Conservation (phyloP, 2,113 vertebrate species). For the Saguinus midas region DNA sequence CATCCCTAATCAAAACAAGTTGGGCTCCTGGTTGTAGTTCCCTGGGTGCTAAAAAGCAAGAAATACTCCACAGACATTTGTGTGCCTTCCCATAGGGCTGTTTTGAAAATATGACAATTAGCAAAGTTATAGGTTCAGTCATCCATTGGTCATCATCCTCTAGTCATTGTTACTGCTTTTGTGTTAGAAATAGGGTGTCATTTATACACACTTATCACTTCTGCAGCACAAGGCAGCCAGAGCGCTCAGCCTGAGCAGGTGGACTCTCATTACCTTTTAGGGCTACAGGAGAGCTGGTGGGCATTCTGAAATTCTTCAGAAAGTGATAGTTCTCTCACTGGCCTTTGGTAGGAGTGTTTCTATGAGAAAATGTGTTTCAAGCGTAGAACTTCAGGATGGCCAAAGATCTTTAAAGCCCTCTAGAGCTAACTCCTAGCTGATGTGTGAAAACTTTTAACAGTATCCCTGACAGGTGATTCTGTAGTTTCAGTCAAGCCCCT, state of each 20-base stretch:
- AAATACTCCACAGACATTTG: not conserved
- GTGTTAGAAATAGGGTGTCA: not conserved
- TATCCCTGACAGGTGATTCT: not conserved
- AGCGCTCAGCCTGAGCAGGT: not conserved
- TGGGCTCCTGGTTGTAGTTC: not conserved
- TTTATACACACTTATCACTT: not conserved
- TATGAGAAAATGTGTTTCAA: not conserved
- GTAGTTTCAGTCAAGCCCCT: not conserved
- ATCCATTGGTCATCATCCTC: not conserved
- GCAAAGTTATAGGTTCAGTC: not conserved
- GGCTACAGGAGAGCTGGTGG: not conserved
- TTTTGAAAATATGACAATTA: constrained; percentile 25
- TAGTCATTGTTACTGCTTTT: not conserved
- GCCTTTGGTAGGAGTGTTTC: not conserved
- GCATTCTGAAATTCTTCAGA: not conserved
- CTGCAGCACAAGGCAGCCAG: not conserved
- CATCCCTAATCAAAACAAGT: not conserved
- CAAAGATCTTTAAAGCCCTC: not conserved
- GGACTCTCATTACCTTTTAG: not conserved
- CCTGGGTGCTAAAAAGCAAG: not conserved
- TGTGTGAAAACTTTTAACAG: constrained; percentile 9
- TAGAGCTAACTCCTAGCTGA: not conserved
- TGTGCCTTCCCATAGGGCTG: not conserved
- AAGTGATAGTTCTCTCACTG: not conserved
- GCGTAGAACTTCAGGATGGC: not conserved